Conservation (phyloP, 2,888 invertebrate species). For the Scaptomyza cyrtandrae region DNA sequence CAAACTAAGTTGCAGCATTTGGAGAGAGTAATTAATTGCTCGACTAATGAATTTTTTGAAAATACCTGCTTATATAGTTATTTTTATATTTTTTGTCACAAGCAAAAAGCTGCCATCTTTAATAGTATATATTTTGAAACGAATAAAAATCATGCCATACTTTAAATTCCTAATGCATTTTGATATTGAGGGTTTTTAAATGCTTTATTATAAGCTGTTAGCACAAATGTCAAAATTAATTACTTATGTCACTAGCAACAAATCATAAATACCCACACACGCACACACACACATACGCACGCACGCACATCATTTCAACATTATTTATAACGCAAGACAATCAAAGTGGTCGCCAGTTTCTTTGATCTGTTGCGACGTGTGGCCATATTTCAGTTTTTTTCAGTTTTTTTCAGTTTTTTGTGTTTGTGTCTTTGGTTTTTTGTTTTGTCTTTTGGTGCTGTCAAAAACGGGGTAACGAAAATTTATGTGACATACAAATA, state of each 20-base stretch:
- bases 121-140: background rate
- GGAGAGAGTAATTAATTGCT: too few species aligned
- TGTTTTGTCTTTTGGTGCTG: conserved; percentile 27
- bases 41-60: too few species aligned
- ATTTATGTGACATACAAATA: conserved; percentile 75
- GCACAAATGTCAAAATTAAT: conserved; percentile 77
- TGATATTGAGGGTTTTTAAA: conserved; percentile 34
- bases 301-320: conserved; percentile 42
- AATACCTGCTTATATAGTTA: too few species aligned
- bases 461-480: conserved; percentile 64
- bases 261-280: conserved; percentile 63
- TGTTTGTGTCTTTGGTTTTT: conserved; percentile 26
- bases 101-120: too few species aligned
- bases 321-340: conserved; percentile 73
- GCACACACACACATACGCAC: background rate
- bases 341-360: conserved; percentile 60
- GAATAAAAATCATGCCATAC: background rate
- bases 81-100: too few species aligned
- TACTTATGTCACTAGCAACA: conserved; percentile 75
- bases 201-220: conserved; percentile 75
- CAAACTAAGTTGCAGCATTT: too few species aligned
- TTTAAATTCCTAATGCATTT: background rate
- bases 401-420: conserved; percentile 7
- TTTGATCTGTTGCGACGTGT: conserved; percentile 75
- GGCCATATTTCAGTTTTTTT: conserved; percentile 39